phyloP scores from a whole-genome alignment of 2,797 vertebrate species.

The Rachycentron canadum region DNA sequence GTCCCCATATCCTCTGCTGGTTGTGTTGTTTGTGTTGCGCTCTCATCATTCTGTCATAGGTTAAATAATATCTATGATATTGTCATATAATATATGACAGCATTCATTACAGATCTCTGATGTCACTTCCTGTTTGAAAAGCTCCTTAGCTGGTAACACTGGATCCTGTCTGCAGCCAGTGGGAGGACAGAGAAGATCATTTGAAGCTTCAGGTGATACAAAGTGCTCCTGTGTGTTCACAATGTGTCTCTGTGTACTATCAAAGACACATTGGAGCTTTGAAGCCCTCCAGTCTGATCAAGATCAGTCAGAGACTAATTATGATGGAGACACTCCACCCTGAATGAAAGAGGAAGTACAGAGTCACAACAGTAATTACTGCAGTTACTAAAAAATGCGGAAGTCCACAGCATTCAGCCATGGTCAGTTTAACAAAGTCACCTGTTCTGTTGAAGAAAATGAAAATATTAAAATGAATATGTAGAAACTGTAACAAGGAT shows the following conservation, averaged over 20 bases:
- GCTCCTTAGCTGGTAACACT: conserved; percentile 73
- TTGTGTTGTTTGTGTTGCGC: not conserved
- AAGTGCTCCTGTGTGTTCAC: not conserved
- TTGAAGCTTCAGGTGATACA: not conserved
- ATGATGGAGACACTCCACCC: conserved; percentile 48
- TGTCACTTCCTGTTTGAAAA: conserved; percentile 88
- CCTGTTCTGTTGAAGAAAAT: too few species aligned
- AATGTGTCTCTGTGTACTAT: not conserved
- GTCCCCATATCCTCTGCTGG: not conserved
- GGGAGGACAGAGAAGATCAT: conserved; percentile 27
- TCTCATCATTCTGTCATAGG: conserved; percentile 3
- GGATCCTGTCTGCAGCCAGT: conserved; percentile 67
- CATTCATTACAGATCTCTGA: conserved; percentile 69
- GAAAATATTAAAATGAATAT: too few species aligned
- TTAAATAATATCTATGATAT: conserved; percentile 24
- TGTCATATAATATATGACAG: too few species aligned
- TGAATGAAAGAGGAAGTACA: conserved; percentile 69
- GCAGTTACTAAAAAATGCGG: conserved; percentile 54
- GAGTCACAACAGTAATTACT: conserved; percentile 67
- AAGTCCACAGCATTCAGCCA: conserved; percentile 31
- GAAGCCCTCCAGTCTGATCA: not conserved
- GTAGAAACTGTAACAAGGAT: too few species aligned
- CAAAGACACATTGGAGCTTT: not conserved
- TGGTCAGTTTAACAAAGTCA: not conserved
- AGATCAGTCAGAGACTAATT: conserved; percentile 11